Base-by-base conservation (phyloP, 1,140 invertebrate species). In the Hirudo medicinalis region DNA sequence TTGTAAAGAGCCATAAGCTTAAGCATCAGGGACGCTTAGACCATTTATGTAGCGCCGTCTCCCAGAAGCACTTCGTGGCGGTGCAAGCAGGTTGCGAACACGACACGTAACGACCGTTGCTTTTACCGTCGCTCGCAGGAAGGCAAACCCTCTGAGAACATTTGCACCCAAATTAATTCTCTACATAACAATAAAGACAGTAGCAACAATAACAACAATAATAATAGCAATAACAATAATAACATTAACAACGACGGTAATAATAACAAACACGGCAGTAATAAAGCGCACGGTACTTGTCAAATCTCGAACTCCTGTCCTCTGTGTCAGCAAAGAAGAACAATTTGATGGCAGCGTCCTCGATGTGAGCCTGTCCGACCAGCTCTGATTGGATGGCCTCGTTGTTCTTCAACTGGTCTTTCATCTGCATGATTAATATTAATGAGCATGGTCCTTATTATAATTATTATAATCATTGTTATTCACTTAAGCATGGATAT, bases 301-400 rank as follows among this genome's bases (percentile, higher is more conserved):
- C 90, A 83, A 92, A 96, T 77, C 88, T 88, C 27, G 85, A 86
- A 76, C 87, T 88, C 76, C 91, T 85, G 80, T 99, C 96, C 80
- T 94, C 89, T 79, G 88, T 87, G 79, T 99, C 94, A 57, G 95
- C 96, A 86, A 88, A 94, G 9, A 89, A 79, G 82, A 99, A 99
- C 0, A 99, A 81, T 82, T 91, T 94, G 0, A 96, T 80, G 19
- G 93, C 94, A 86, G 94, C 93, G 81, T 97, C 92, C 83, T 99
- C 96, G 67, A 99, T 85, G 80, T 97, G 89, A 15, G 94, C 94
- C 82, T 97, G 93, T 15, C 92, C 96, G 69, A 91, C 91, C 29
- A 94, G 85, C 73, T 98, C 94, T 83, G 89, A 94, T 15, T 87
- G 88, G 57, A 98, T 87, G 0, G 92, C 80, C 75, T 88, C 86